Evolutionary conservation across 2,797 vertebrate genomes (phyloP).

Genomic region (Rhinoraja longicauda): DNA sequence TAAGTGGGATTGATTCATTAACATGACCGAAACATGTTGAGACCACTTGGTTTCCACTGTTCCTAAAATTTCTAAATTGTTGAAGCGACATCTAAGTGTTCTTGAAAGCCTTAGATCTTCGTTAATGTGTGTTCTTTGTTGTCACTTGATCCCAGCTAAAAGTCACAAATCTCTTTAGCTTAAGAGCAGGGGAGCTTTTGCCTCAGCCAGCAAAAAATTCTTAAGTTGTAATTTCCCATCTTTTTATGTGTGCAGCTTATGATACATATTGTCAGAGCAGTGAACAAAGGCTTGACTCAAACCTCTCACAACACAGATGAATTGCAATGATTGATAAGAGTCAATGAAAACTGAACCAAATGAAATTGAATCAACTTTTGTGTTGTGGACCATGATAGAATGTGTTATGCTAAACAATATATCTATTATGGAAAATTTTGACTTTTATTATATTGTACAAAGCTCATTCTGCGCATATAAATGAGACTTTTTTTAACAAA

Average conservation of each 20-base stretch:
- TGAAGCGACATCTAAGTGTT: not conserved
- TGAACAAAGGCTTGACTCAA: constrained; percentile 16
- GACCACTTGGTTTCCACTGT: not conserved
- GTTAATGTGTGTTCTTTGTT: not conserved
- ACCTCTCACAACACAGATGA: not conserved
- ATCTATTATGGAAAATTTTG: constrained; percentile 1
- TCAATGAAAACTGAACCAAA: constrained; percentile 6
- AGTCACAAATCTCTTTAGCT: not conserved
- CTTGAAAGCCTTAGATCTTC: not conserved
- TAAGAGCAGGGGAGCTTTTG: not conserved
- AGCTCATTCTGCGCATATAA: not conserved
- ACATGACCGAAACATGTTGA: not conserved
- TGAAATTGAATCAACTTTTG: constrained; percentile 31
- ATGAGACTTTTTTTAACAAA: not conserved
- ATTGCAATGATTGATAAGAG: not conserved
- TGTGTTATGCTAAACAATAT: not conserved
- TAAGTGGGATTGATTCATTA: not conserved
- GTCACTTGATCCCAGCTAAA: not conserved
- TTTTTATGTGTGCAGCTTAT: not conserved
- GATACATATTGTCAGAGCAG: not conserved
- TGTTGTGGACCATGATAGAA: not conserved
- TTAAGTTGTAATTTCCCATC: not conserved
- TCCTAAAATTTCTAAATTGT: not conserved
- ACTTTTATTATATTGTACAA: not conserved
- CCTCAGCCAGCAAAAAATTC: not conserved